phyloP scores from a whole-genome alignment of 1,140 invertebrate species.

The Microplitis mediator region DNA sequence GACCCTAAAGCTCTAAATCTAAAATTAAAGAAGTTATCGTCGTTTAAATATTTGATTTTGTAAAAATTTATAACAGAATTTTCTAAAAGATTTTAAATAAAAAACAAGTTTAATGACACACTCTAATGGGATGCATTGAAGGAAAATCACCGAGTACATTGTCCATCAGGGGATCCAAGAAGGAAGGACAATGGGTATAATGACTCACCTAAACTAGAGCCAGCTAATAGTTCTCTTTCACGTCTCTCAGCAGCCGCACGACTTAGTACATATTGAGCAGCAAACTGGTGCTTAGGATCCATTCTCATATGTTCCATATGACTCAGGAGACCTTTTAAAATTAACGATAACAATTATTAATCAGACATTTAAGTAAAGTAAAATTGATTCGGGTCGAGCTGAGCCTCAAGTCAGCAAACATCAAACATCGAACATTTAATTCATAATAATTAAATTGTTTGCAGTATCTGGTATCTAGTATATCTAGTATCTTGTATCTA shows the following conservation, averaged over 20 bases:
- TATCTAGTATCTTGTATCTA: background rate
- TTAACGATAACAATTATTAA: background rate
- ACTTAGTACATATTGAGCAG: constrained; percentile 90
- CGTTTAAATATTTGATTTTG: background rate
- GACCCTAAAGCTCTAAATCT: no score
- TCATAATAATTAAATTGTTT: no score
- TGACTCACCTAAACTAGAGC: constrained; percentile 62
- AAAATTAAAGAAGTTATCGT: background rate
- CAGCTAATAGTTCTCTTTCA: constrained; percentile 80
- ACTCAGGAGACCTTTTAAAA: constrained; percentile 77
- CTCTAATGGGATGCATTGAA: no score
- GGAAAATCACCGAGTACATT: no score
- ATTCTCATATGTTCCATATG: constrained; percentile 97
- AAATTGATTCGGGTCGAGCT: no score
- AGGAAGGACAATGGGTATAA: constrained; percentile 8
- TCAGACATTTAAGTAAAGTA: background rate
- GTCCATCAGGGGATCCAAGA: background rate
- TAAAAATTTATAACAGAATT: background rate
- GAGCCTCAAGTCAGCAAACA: no score
- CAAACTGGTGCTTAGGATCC: constrained; percentile 95
- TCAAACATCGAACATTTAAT: no score
- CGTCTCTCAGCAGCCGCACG: constrained; percentile 86
- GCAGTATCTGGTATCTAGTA: background rate
- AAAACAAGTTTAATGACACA: no score
- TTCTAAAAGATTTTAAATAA: no score